phyloP scores from a whole-genome alignment of 2,797 vertebrate genomes.

The Clangula hyemalis region DNA sequence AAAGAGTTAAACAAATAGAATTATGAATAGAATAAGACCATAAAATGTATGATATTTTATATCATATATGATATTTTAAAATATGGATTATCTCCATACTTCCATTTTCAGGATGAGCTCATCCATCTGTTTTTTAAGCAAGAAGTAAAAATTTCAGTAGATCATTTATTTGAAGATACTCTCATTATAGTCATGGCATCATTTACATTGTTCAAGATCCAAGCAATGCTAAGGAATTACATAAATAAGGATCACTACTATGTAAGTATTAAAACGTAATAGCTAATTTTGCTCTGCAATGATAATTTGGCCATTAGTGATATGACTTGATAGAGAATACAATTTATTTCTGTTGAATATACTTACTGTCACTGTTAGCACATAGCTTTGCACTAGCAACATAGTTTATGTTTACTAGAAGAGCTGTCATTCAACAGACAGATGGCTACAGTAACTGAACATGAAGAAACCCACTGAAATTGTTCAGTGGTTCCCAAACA shows the following conservation, averaged over 20 bases:
- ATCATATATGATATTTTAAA: not conserved
- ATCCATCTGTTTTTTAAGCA: not conserved
- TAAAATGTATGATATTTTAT: not conserved
- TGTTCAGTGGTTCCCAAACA: conserved; percentile 14
- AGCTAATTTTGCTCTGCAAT: not conserved
- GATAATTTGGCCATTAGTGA: not conserved
- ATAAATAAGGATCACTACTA: not conserved
- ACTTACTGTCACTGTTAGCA: not conserved
- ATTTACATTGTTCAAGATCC: not conserved
- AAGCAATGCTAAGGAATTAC: not conserved
- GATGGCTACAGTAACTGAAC: not conserved
- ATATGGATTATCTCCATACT: not conserved
- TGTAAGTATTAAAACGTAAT: not conserved
- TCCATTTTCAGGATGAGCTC: not conserved
- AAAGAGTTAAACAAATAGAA: not conserved
- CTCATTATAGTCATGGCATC: not conserved
- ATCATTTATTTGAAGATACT: not conserved
- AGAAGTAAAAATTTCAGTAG: not conserved
- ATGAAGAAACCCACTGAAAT: not conserved
- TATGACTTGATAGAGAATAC: not conserved
- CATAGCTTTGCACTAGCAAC: not conserved
- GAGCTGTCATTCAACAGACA: not conserved
- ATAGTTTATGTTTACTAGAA: not conserved
- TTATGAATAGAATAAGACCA: not conserved
- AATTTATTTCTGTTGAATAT: not conserved